phyloP scores from a whole-genome alignment of 1,140 invertebrate genomes.

The Orius laevigatus region DNA sequence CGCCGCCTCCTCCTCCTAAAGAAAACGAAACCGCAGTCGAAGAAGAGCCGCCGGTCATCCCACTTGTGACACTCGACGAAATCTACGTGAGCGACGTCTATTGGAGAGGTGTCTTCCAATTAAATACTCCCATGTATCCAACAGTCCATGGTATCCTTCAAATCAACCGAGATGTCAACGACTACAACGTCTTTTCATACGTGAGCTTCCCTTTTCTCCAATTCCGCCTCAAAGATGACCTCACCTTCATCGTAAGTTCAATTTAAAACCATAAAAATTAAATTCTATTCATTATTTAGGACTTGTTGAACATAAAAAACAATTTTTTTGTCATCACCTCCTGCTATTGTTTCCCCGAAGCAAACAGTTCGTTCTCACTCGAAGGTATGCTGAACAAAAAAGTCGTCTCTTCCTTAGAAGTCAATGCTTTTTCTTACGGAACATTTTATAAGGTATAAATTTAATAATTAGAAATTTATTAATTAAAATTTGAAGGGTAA shows the following conservation, averaged over 20 bases:
- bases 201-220: conserved; percentile 30
- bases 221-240: conserved; percentile 33
- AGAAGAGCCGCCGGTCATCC: neutral
- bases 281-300: conserved; percentile 24
- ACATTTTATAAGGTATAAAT: neutral
- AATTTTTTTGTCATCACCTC: conserved; percentile 44
- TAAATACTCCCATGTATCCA: conserved; percentile 44
- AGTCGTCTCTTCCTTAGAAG: neutral
- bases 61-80: neutral
- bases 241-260: conserved; percentile 26
- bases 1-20: neutral
- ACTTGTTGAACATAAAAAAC: conserved; percentile 47
- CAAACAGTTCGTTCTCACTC: conserved; percentile 38
- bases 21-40: neutral
- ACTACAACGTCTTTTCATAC: conserved; percentile 33
- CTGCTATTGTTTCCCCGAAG: conserved; percentile 34
- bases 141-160: conserved; percentile 39
- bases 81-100: conserved; percentile 10
- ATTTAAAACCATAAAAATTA: neutral
- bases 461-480: no score
- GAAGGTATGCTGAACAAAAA: neutral
- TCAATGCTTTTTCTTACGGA: neutral
- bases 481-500: no score
- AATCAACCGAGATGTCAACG: conserved; percentile 34
- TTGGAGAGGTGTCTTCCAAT: conserved; percentile 37